Evolutionary conservation across 2,888 invertebrate genomes (phyloP).

Genomic region (Orthosia incerta): DNA sequence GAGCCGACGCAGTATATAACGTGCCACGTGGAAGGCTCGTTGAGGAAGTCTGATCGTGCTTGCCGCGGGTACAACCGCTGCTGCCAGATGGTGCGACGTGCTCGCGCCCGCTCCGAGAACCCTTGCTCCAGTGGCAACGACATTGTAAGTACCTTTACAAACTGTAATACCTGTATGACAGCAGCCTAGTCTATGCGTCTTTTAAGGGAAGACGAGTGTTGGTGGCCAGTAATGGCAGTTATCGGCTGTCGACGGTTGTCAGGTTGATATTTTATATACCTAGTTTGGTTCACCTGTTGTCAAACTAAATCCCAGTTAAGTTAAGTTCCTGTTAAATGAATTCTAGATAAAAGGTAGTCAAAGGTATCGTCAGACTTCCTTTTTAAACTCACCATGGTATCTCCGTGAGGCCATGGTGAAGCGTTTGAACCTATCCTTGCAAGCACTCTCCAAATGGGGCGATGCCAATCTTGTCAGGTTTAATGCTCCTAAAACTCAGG

Average conservation of each 20-base stretch:
- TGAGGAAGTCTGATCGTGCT: slow-evolving; percentile 91
- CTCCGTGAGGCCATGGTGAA: too few species aligned
- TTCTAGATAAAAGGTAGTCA: too few species aligned
- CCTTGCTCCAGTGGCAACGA: slow-evolving; percentile 89
- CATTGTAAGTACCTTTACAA: slow-evolving; percentile 67
- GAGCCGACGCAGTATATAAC: slow-evolving; percentile 93
- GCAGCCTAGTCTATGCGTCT: not conserved
- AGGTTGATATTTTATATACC: too few species aligned
- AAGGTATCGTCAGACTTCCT: too few species aligned
- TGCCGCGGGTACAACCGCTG: slow-evolving; percentile 79
- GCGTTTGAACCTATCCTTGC: too few species aligned
- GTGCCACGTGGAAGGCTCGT: slow-evolving; percentile 93
- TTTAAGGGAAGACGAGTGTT: not conserved
- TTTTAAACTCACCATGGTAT: too few species aligned
- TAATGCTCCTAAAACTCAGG: too few species aligned
- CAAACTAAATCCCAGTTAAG: too few species aligned
- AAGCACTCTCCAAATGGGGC: too few species aligned
- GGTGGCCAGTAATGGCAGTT: not conserved
- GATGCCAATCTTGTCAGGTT: too few species aligned
- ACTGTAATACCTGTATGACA: not conserved
- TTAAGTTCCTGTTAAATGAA: too few species aligned
- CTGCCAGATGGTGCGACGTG: slow-evolving; percentile 84
- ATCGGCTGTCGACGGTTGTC: not conserved
- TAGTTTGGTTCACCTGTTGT: too few species aligned
- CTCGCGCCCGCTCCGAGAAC: slow-evolving; percentile 85